A percentile compares a stretch with the other conserved stretches of the same genome.
phyloP scores from a whole-genome alignment of 2,797 vertebrate species.

The Hyperoplus lanceolatus region DNA sequence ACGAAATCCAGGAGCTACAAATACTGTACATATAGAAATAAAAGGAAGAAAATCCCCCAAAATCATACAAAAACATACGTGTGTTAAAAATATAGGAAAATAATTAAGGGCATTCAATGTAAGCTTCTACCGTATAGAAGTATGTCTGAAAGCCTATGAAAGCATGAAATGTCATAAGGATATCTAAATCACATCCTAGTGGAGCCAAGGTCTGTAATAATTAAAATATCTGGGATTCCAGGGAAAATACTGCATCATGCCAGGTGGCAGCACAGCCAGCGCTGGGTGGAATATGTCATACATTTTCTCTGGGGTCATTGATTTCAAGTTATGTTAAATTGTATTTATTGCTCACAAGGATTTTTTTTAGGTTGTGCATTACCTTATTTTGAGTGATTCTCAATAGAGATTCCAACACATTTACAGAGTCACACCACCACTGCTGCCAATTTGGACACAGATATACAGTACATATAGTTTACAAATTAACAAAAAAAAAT shows the following conservation, averaged over 20 bases:
- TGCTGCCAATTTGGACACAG: neutral
- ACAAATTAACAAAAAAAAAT: neutral
- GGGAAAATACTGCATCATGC: neutral
- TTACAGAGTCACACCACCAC: neutral
- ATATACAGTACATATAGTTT: neutral
- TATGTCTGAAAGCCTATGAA: neutral
- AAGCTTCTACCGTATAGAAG: constrained; percentile 1
- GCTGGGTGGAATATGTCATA: constrained; percentile 2
- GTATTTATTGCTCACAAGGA: neutral
- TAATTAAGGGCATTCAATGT: constrained; percentile 13
- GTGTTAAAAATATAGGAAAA: neutral
- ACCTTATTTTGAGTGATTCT: neutral
- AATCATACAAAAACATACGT: no score
- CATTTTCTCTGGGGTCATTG: neutral
- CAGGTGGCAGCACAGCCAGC: constrained; percentile 28
- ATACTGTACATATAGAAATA: no score
- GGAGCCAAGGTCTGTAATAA: constrained; percentile 36
- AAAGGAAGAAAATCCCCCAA: no score
- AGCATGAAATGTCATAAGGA: constrained; percentile 16
- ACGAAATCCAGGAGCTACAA: no score
- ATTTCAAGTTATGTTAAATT: neutral
- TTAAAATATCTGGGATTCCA: constrained; percentile 34
- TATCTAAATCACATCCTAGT: constrained; percentile 5
- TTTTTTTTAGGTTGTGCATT: neutral
- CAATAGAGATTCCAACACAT: neutral